Conservation (phyloP, 2,113 vertebrate species). For the Corythornis cristatus region DNA sequence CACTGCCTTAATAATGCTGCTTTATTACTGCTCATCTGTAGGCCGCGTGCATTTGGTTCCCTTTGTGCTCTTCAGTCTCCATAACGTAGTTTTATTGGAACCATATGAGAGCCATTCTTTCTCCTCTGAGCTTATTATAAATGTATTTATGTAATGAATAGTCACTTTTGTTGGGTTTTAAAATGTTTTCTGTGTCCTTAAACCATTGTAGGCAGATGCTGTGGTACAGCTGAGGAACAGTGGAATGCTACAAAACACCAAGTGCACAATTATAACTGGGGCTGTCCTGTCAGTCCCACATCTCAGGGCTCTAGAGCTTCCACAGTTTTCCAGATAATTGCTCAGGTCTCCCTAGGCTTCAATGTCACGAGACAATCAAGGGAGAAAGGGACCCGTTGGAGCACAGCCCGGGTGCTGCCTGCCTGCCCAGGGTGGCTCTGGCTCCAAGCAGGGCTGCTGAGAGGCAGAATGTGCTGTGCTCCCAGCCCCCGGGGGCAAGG, state of each 20-base stretch:
- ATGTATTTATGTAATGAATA: background rate
- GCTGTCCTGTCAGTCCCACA: background rate
- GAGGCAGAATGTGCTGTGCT: background rate
- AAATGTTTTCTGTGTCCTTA: background rate
- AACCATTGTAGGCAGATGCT: background rate
- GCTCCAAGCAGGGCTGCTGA: background rate
- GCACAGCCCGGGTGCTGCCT: background rate
- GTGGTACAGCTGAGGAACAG: background rate
- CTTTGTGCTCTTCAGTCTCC: background rate
- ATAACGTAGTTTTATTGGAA: background rate
- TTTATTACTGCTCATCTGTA: background rate
- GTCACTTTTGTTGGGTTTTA: background rate
- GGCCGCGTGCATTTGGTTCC: background rate
- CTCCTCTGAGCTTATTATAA: background rate
- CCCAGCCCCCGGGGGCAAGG: background rate
- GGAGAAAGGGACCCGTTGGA: background rate
- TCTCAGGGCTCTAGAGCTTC: background rate
- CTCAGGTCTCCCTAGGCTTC: background rate
- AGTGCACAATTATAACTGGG: background rate
- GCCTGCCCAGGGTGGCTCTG: background rate
- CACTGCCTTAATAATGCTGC: background rate
- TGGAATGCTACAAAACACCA: background rate
- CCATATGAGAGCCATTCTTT: fast-evolving
- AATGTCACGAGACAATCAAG: background rate
- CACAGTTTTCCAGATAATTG: background rate